Conservation (phyloP, 2,797 vertebrate species). For the Carapus acus region DNA sequence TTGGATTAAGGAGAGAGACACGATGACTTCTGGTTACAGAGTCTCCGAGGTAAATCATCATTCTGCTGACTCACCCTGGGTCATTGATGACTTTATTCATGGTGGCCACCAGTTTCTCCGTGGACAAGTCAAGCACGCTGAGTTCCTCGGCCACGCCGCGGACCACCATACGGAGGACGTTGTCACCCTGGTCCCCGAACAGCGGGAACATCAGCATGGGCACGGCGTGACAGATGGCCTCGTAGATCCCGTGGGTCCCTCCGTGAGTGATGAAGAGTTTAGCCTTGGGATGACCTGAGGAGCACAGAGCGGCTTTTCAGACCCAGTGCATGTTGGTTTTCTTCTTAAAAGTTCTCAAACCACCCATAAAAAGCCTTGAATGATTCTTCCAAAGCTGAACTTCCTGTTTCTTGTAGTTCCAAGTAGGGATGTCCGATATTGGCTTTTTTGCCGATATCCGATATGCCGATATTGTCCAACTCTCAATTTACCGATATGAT, state of each 20-base stretch:
- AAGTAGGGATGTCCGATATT: too few species aligned
- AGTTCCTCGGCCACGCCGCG: slow-evolving; percentile 78
- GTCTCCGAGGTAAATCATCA: too few species aligned
- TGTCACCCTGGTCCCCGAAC: slow-evolving; percentile 89
- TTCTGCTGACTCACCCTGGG: slow-evolving; percentile 73
- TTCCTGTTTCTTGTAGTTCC: too few species aligned
- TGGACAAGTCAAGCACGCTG: slow-evolving; percentile 72
- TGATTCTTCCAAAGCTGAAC: too few species aligned
- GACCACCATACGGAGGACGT: slow-evolving; percentile 73
- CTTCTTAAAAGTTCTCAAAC: too few species aligned
- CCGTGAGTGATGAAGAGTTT: slow-evolving; percentile 89
- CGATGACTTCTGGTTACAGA: too few species aligned
- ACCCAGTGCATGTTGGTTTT: too few species aligned
- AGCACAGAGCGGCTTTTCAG: slow-evolving; percentile 14
- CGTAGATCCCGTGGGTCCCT: slow-evolving; percentile 86
- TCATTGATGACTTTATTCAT: slow-evolving; percentile 77
- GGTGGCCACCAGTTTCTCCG: slow-evolving; percentile 68
- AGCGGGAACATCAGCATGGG: slow-evolving; percentile 92
- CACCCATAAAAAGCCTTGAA: too few species aligned
- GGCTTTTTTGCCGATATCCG: too few species aligned
- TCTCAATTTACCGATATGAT: too few species aligned
- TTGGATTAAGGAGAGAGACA: too few species aligned
- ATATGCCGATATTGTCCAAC: too few species aligned
- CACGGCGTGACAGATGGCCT: slow-evolving; percentile 84
- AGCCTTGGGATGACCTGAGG: slow-evolving; percentile 80